Evolutionary conservation across 2,888 invertebrate genomes (phyloP), one percentile per base, ranked within the genome.

Genomic region (Taenaris catops): DNA sequence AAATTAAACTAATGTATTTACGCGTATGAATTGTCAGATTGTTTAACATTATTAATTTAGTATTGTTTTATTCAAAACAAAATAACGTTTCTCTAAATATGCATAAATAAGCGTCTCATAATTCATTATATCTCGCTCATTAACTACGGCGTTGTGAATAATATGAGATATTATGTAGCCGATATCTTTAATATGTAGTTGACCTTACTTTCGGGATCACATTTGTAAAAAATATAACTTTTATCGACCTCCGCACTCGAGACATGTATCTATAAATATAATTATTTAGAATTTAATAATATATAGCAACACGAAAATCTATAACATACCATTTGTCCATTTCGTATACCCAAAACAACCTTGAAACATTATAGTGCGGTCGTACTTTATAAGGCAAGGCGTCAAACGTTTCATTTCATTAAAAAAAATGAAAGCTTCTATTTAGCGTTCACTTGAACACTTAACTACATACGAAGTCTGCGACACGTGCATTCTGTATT

Each of bases 381-480:
- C 10, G 25, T 8, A 17, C 12, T 9, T 16, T 24, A 24, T 10
- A 6, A 17, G 8, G 31, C 24, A 24, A 25, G 19, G 1, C 12
- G 5, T 20, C 17, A 8, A 17, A 9, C 8, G 8, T 24, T 25
- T 10, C 18, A 9, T 32, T 37, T 32, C 12, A 25, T 29, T n/a
- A 32, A 29, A 23, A 38, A 39, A 36, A 45, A 42, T 39, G 39
- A 42, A 45, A 45, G 42, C 42, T 45, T 27, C n/a, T n/a, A n/a
- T 31, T 34, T 38, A 25, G 37, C 34, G 19, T 27, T 20, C 27
- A 32, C 21, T 31, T 8, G 25, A 31, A 10, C 24, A 31, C 34
- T 40, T 21, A 10, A 36, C 25, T 29, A 28, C 16, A 25, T 24
- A 37, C 24, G 34, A 28, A 38, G 47, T 33, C 43, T 45, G 34